Conservation (phyloP, 2,888 invertebrate genomes). For the Machimus atricapillus region DNA sequence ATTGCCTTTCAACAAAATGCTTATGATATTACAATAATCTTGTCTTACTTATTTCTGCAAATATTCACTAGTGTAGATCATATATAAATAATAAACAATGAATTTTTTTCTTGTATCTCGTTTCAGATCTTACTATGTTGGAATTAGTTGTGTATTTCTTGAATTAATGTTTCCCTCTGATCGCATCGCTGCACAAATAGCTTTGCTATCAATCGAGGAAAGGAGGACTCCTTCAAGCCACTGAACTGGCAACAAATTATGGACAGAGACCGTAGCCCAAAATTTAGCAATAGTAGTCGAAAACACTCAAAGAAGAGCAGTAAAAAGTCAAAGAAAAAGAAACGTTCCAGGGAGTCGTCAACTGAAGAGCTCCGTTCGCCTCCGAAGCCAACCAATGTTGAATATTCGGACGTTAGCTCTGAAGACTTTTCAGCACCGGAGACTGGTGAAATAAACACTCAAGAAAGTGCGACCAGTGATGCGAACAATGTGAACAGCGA, state of each 20-base stretch:
- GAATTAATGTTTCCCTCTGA: conserved; percentile 1
- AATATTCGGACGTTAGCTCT: conserved; percentile 92
- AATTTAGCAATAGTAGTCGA: conserved; percentile 45
- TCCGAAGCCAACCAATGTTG: conserved; percentile 58
- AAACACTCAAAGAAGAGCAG: conserved; percentile 48
- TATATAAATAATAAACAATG: too few species aligned
- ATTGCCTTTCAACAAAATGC: too few species aligned
- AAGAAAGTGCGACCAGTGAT: conserved; percentile 65
- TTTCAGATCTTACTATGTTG: conserved; percentile 18
- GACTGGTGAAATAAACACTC: conserved; percentile 87
- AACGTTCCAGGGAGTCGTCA: conserved; percentile 47
- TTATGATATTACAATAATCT: too few species aligned
- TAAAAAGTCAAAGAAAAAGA: conserved; percentile 49
- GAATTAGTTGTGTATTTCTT: not conserved
- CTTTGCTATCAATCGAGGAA: not conserved
- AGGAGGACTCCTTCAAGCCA: not conserved
- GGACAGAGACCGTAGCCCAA: conserved; percentile 47
- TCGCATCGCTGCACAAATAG: not conserved
- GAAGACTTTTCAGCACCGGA: conserved; percentile 90
- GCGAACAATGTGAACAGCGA: not conserved
- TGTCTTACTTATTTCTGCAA: too few species aligned
- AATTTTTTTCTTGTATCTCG: not conserved
- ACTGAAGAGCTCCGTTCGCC: not conserved
- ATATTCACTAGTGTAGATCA: too few species aligned
- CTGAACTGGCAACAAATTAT: conserved; percentile 42